phyloP scores from a whole-genome alignment of 2,888 invertebrate genomes.

The Leptinotarsa peninsularis region DNA sequence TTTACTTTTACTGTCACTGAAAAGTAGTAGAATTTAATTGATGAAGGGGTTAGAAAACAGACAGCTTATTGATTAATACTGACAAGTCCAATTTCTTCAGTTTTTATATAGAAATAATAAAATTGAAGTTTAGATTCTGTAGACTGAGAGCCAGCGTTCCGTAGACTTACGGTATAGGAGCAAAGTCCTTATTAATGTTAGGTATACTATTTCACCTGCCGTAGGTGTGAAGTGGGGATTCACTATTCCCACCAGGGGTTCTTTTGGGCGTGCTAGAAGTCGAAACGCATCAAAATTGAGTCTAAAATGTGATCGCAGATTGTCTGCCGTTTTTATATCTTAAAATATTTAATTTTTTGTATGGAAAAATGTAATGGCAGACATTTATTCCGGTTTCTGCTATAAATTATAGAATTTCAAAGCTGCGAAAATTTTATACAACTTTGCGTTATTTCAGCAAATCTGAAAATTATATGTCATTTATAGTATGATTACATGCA shows the following conservation, averaged over 20 bases:
- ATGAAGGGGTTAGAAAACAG: no score
- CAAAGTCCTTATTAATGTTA: neutral
- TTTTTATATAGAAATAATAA: no score
- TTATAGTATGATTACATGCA: neutral
- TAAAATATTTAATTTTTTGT: neutral
- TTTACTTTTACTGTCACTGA: no score
- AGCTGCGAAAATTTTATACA: neutral
- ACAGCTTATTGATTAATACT: no score
- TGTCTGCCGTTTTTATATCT: constrained; percentile 3
- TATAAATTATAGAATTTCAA: neutral
- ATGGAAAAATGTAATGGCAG: neutral
- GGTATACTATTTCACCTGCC: constrained; percentile 7
- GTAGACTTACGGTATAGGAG: neutral
- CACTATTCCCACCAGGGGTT: neutral
- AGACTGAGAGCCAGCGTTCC: neutral
- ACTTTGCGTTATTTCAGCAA: neutral
- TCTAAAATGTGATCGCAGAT: neutral
- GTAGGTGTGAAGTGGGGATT: neutral
- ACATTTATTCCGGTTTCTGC: neutral
- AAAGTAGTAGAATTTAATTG: no score
- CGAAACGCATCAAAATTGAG: neutral
- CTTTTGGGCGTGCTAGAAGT: neutral
- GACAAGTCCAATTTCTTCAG: no score
- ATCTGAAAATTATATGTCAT: neutral
- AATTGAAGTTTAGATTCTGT: no score